Conservation (phyloP, 1,140 invertebrate species). For the Lethrus apterus region DNA sequence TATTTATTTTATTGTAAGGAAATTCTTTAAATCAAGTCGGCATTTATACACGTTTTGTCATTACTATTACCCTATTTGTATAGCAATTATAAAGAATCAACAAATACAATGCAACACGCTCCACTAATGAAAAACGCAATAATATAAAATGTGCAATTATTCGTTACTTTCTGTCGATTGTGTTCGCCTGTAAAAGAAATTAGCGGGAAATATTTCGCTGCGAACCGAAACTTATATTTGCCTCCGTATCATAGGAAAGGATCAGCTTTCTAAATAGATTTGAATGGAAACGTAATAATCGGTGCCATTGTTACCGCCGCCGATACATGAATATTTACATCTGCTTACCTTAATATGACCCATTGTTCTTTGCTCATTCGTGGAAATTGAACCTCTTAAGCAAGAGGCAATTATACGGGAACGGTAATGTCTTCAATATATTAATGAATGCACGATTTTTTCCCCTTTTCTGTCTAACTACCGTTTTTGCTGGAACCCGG, state of each 20-base stretch:
- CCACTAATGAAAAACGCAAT: no score
- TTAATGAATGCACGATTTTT: slow-evolving; percentile 5
- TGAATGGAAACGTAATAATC: slow-evolving; percentile 16
- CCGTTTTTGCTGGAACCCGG: slow-evolving; percentile 3
- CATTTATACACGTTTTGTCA: no score
- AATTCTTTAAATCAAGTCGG: no score
- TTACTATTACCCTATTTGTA: no score
- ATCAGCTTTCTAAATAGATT: slow-evolving; percentile 18
- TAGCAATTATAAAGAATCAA: no score
- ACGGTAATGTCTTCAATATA: slow-evolving; percentile 39
- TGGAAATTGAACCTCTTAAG: slow-evolving; percentile 17
- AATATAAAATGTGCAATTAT: no score
- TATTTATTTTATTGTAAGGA: no score
- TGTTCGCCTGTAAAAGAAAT: no score
- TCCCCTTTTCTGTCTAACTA: neutral
- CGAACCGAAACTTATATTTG: slow-evolving; percentile 7
- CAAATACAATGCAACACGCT: no score
- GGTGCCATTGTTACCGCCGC: slow-evolving; percentile 14
- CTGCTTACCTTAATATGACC: slow-evolving; percentile 18
- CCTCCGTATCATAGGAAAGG: slow-evolving; percentile 13
- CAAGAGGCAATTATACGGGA: slow-evolving; percentile 13
- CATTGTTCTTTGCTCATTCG: slow-evolving; percentile 15
- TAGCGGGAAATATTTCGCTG: slow-evolving; percentile 11
- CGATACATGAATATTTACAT: slow-evolving; percentile 21
- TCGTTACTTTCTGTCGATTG: no score